Evolutionary conservation across 2,888 invertebrate species (phyloP), one percentile per base, ranked within the genome.

Genomic region (Lucinisca nassula): DNA sequence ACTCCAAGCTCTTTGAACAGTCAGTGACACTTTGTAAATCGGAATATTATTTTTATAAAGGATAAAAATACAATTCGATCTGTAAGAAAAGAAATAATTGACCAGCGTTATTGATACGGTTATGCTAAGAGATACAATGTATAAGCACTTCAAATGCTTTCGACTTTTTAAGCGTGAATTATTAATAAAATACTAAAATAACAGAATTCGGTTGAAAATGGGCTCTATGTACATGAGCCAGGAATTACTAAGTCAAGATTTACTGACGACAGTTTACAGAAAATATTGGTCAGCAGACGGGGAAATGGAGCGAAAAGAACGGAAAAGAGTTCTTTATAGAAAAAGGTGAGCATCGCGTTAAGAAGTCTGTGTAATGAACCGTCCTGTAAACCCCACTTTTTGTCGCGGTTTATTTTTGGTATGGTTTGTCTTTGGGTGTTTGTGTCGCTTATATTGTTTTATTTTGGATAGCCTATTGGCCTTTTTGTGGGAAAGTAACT

Each of bases 161-260:
- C n/a, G n/a, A n/a, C n/a, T n/a, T n/a, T n/a, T n/a, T n/a, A n/a
- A n/a, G n/a, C n/a, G n/a, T n/a, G n/a, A n/a, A n/a, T n/a, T n/a
- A n/a, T n/a, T n/a, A n/a, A 12, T 12, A 12, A 45, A 12, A 12
- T 45, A 17, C 8, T 45, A 17, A 17, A 12, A 45, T 45, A 45
- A 17, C 8, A 45, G 17, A 12, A 12, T 17, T 17, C 17, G 8
- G 17, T 38, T 55, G 8, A 74, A 14, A 1, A 92, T 92, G 91
- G 90, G 91, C n/a, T 92, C 90, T 27, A 92, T 92, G 91, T 92
- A 92, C 75, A 92, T 90, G 90, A 83, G 89, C 67, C 77, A 82
- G 8, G 81, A 81, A 14, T 32, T 92, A 17, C 73, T 90, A 38
- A 72, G 73, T 24, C 32, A 86, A 8, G 73, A 76, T 12, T 78